These are phyloP conservation scores for Rhynchonycteris naso DNA, from an alignment of 2,797 vertebrate genomes.

Conservation along the genomic window DNA sequence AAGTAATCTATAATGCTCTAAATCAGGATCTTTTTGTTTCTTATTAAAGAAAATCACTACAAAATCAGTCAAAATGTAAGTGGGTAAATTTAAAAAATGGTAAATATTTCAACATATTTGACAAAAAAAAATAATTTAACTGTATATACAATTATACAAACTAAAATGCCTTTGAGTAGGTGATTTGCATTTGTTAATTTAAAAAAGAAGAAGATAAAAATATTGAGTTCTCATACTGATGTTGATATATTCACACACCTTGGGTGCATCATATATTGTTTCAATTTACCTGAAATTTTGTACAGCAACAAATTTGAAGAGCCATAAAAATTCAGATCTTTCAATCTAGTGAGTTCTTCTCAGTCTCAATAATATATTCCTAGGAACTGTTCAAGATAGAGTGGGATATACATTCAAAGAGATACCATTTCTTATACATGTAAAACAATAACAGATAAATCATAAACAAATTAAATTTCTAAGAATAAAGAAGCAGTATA, in stretches of 20 bases:
- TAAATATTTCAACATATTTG: not conserved
- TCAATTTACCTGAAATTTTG: constrained; percentile 7
- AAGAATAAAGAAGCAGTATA: not conserved
- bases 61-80: not conserved
- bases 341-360: not conserved
- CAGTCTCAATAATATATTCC: not conserved
- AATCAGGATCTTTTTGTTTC: not conserved
- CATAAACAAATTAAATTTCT: not conserved
- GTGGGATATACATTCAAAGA: not conserved
- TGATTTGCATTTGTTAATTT: not conserved
- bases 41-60: not conserved
- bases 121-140: not conserved
- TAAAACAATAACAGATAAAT: constrained; percentile 7
- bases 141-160: not conserved
- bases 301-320: not conserved
- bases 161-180: not conserved
- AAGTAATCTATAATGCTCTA: not conserved
- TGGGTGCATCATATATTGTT: not conserved
- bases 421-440: not conserved
- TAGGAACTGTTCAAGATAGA: not conserved
- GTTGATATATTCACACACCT: not conserved
- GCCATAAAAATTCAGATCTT: not conserved
- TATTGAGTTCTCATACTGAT: not conserved
- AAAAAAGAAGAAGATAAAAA: not conserved
- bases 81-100: not conserved